phyloP scores from a whole-genome alignment of 2,113 vertebrate genomes.

The Anguilla rostrata region DNA sequence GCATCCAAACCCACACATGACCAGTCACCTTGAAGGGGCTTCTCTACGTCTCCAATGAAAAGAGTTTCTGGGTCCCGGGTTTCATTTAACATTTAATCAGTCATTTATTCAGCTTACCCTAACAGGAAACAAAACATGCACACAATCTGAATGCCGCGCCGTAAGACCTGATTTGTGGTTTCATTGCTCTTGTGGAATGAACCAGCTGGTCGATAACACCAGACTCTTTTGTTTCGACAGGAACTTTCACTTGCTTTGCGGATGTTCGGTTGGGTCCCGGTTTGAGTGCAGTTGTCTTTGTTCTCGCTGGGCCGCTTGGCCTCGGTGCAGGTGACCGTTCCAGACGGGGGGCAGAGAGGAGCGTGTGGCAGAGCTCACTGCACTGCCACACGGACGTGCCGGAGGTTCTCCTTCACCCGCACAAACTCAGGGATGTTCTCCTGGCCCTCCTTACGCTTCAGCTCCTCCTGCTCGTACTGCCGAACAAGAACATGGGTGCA shows the following conservation, averaged over 20 bases:
- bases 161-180: neutral
- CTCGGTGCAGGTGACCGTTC: neutral
- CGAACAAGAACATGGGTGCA: constrained; percentile 13
- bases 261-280: neutral
- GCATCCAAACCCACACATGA: too few species aligned
- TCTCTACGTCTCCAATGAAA: neutral
- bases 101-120: neutral
- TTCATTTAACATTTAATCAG: neutral
- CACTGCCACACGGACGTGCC: constrained; percentile 28
- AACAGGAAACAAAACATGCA: neutral
- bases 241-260: neutral
- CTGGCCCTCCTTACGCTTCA: constrained; percentile 23
- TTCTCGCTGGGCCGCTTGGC: neutral
- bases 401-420: constrained; percentile 54
- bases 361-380: neutral
- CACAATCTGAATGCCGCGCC: neutral
- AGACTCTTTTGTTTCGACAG: too few species aligned
- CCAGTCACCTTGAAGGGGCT: too few species aligned
- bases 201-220: neutral
- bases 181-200: neutral
- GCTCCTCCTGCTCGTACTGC: constrained; percentile 54
- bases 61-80: neutral
- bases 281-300: neutral
- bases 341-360: neutral
- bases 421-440: constrained; percentile 59